Evolutionary conservation across 2,113 vertebrate species (phyloP), one percentile per base, ranked within the genome.

Genomic region (Seriola rivoliana): DNA sequence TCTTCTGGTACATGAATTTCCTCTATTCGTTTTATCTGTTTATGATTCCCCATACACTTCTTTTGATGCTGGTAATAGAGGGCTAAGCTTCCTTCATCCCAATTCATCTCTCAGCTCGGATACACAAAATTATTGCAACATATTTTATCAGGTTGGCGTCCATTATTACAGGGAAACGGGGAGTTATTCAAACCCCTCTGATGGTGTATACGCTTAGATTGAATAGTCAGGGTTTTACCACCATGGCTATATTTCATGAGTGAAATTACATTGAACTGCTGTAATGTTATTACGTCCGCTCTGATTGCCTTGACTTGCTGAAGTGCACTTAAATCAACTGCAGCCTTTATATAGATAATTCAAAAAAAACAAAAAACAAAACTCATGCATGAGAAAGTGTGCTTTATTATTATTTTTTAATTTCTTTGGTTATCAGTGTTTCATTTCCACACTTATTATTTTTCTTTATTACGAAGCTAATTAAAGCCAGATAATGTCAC

Each of bases 281-380:
- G 32, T 67, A 77, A 73, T 74, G 40, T 60, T 25, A 40, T 77
- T 81, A 42, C 3, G 1, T 16, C 44, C 17, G 34, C 60, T 44
- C 7, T 64, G 48, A 79, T 71, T 75, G 65, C 32, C 36, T 66
- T 67, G 44, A 75, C 38, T 48, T 48, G 12, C 52, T 63, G 48
- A 73, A 64, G 68, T 64, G 34, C 25, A 57, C 63, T 84, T 21
- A 64, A 68, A 64, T 81, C 13, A 65, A 64, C 40, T 13, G 50
- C 38, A 38, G 14, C 14, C n/a, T 36, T 67, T n/a, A 64, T 76
- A 58, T 7, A 69, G 54, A 66, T 34, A 34, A 78, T 25, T 40
- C 5, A 23, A 66, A 44, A 29, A 36, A 38, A 46, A 29, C 13
- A 48, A 48, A 17, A 48, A 62, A 0, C 8, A 42, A 4, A 21